phyloP scores from a whole-genome alignment of 2,888 invertebrate species.

The Dexiosoma caninum region DNA sequence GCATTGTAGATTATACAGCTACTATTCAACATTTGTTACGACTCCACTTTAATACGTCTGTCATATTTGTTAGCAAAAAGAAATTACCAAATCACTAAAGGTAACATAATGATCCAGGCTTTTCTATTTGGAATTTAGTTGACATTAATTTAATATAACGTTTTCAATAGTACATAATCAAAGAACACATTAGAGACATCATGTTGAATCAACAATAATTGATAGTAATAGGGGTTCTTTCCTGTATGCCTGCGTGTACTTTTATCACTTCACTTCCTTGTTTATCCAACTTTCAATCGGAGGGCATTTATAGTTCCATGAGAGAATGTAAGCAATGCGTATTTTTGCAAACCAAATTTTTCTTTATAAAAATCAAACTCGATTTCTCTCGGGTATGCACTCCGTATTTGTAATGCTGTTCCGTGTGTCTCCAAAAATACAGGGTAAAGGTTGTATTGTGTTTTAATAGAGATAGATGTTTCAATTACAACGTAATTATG shows the following conservation, averaged over 20 bases:
- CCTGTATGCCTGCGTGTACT: conserved; percentile 42
- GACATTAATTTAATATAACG: neutral
- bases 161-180: conserved; percentile 28
- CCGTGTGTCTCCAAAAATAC: conserved; percentile 64
- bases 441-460: conserved; percentile 50
- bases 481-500: conserved; percentile 16
- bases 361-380: neutral
- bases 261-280: conserved; percentile 55
- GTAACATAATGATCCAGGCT: conserved; percentile 44
- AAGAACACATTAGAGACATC: conserved; percentile 59
- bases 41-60: conserved; percentile 51
- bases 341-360: conserved; percentile 3
- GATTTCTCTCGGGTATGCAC: conserved; percentile 54
- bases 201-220: conserved; percentile 36
- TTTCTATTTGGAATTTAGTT: conserved; percentile 26
- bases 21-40: conserved; percentile 65
- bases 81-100: conserved; percentile 50
- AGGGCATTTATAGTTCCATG: conserved; percentile 51
- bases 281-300: conserved; percentile 62
- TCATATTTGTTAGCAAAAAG: conserved; percentile 27
- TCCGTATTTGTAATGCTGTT: conserved; percentile 53
- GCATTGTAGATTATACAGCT: conserved; percentile 52
- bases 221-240: conserved; percentile 12
- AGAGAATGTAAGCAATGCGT: conserved; percentile 7
- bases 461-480: conserved; percentile 23